phyloP scores from a whole-genome alignment of 2,113 vertebrate genomes.

The Sus scrofa region DNA sequence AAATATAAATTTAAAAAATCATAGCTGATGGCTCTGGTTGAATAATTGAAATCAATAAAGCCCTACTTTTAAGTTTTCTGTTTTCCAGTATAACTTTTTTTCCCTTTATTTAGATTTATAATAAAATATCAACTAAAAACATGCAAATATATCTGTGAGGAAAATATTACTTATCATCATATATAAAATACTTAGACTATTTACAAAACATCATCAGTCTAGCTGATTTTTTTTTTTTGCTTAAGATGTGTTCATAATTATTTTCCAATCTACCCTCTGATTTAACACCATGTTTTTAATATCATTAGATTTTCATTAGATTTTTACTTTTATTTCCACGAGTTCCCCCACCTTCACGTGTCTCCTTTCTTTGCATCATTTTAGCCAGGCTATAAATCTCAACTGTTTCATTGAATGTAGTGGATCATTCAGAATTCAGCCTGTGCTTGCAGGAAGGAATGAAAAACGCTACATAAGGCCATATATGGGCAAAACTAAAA shows the following conservation, averaged over 20 bases:
- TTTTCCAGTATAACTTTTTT: neutral
- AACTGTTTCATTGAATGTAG: neutral
- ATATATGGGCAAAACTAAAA: neutral
- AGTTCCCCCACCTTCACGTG: neutral
- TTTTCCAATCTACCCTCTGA: neutral
- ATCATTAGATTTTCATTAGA: neutral
- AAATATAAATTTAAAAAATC: slow-evolving; percentile 15
- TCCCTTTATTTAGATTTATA: neutral
- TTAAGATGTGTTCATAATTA: neutral
- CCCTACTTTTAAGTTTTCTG: neutral
- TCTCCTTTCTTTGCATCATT: neutral
- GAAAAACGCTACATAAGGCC: neutral
- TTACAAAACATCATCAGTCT: neutral
- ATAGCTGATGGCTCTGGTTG: neutral
- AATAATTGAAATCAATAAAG: neutral
- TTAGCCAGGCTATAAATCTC: neutral
- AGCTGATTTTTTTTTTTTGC: neutral
- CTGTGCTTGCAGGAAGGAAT: neutral
- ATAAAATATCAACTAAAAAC: neutral
- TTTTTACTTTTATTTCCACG: neutral
- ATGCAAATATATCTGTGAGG: neutral
- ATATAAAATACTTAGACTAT: neutral
- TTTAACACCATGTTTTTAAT: neutral
- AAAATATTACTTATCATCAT: neutral
- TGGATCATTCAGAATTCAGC: neutral